phyloP scores from a whole-genome alignment of 2,888 invertebrate species.

The Leptarthrus brevirostris region DNA sequence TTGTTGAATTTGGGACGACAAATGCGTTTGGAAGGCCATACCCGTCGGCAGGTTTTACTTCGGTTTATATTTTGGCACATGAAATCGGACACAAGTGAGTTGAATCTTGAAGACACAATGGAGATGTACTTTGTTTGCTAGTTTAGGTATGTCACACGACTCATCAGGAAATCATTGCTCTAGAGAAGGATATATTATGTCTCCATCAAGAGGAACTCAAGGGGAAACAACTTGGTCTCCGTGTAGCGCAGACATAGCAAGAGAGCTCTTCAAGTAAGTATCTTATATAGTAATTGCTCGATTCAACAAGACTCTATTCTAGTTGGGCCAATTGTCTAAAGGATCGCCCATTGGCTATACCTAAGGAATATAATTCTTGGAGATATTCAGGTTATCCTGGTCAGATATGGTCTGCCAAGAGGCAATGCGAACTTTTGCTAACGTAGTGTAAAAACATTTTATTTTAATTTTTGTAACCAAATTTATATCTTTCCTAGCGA shows the following conservation, averaged over 20 bases:
- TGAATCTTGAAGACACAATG: constrained; percentile 43
- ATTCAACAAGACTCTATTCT: too few relatives aligned
- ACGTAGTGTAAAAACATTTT: constrained; percentile 49
- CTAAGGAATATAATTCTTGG: constrained; percentile 72
- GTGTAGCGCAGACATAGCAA: constrained; percentile 75
- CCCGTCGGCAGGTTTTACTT: constrained; percentile 86
- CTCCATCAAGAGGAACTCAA: constrained; percentile 80
- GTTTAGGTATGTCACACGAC: constrained; percentile 85
- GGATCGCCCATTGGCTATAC: constrained; percentile 70
- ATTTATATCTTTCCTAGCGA: constrained; percentile 69
- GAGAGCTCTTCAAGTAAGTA: constrained; percentile 66
- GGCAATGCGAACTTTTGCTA: constrained; percentile 79
- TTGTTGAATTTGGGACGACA: constrained; percentile 80
- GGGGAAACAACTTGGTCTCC: constrained; percentile 84
- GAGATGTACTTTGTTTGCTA: constrained; percentile 59
- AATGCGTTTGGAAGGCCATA: constrained; percentile 81
- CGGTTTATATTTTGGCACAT: constrained; percentile 84
- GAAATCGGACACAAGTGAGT: constrained; percentile 86
- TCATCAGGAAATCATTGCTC: constrained; percentile 78
- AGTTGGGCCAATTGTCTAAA: constrained; percentile 76
- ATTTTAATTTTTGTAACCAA: too few relatives aligned
- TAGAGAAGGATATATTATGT: constrained; percentile 84
- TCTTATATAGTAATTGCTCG: too few relatives aligned
- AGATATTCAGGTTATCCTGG: constrained; percentile 76
- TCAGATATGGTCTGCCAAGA: constrained; percentile 76